Evolutionary conservation across 2,797 vertebrate species (phyloP).

Genomic region (Pelobates cultripes): DNA sequence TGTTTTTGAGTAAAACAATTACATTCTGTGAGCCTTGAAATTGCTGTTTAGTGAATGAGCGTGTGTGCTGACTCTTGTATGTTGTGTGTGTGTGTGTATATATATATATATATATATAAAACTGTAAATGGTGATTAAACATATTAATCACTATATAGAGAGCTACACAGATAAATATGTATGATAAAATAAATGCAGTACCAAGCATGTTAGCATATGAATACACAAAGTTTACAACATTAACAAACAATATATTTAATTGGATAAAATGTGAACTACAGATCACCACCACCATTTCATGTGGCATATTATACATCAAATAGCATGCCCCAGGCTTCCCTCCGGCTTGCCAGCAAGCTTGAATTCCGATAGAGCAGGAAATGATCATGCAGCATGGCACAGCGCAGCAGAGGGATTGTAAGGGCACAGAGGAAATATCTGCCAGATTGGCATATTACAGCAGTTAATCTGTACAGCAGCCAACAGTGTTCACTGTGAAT

Average conservation of each 20-base stretch:
- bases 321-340: constrained; percentile 7
- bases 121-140: no score
- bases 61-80: no score
- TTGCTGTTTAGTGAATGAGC: no score
- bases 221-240: neutral
- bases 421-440: constrained; percentile 6
- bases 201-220: neutral
- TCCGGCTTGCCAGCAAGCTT: constrained; percentile 30
- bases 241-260: neutral
- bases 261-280: no score
- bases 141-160: no score
- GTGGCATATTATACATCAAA: constrained; percentile 2
- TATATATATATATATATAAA: no score
- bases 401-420: constrained; percentile 39
- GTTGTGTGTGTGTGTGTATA: no score
- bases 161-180: no score
- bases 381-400: constrained; percentile 45
- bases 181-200: no score
- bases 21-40: no score
- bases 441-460: constrained; percentile 47
- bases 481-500: constrained; percentile 47
- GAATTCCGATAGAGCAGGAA: constrained; percentile 47
- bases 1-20: no score
- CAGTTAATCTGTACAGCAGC: constrained; percentile 29
- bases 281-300: neutral